phyloP scores from a whole-genome alignment of 2,888 invertebrate species.

The Tricholauxania praeusta region DNA sequence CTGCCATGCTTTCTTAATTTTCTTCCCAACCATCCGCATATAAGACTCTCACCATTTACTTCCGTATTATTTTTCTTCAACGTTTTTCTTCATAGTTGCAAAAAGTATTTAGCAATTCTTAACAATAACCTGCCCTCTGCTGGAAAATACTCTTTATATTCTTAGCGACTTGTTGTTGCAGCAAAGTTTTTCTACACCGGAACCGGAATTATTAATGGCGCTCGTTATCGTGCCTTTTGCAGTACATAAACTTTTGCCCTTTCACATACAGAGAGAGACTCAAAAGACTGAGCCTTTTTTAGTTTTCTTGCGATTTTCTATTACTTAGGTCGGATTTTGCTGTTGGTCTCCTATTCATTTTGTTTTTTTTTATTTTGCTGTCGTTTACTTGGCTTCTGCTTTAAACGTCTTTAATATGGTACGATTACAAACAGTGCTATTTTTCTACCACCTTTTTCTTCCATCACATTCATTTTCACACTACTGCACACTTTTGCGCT shows the following conservation, averaged over 20 bases:
- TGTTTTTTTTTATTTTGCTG: slow-evolving; percentile 23
- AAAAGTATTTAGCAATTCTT: slow-evolving; percentile 41
- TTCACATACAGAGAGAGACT: background rate
- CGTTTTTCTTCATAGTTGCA: slow-evolving; percentile 28
- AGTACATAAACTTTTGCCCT: slow-evolving; percentile 64
- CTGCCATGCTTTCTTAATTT: slow-evolving; percentile 39
- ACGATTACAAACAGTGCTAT: slow-evolving; percentile 43
- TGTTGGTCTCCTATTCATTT: background rate
- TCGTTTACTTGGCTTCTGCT: slow-evolving; percentile 20
- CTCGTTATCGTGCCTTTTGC: slow-evolving; percentile 67
- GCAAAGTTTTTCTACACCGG: slow-evolving; percentile 41
- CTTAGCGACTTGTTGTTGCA: background rate
- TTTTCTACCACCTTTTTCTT: slow-evolving; percentile 18
- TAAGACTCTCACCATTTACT: background rate
- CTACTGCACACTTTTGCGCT: slow-evolving; percentile 3
- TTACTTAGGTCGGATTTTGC: background rate
- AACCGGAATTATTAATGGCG: slow-evolving; percentile 63
- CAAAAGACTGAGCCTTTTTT: no score
- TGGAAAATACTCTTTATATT: slow-evolving; percentile 39
- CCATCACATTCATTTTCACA: slow-evolving; percentile 6
- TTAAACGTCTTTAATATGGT: slow-evolving; percentile 30
- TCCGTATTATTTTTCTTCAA: slow-evolving; percentile 11
- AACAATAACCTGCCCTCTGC: slow-evolving; percentile 47
- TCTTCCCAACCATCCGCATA: background rate
- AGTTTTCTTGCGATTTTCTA: background rate